These are phyloP conservation scores for Bombus fervidus DNA, from an alignment of 1,140 invertebrate species.

Conservation along the genomic window DNA sequence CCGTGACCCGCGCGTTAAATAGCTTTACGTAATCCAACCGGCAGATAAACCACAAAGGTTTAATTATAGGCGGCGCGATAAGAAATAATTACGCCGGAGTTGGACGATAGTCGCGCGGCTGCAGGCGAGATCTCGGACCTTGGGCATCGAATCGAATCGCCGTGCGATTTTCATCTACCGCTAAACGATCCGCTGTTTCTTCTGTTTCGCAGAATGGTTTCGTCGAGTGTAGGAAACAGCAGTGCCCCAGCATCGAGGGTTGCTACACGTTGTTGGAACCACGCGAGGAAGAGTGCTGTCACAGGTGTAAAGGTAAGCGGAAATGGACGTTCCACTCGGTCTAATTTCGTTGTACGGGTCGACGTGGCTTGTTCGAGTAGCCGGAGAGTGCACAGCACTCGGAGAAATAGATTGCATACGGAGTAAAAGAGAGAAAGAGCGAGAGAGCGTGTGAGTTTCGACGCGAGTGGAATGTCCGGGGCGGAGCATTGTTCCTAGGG, in stretches of 20 bases:
- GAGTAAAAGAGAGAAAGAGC: not conserved
- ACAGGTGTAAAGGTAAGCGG: constrained; percentile 87
- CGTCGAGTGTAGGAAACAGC: constrained; percentile 86
- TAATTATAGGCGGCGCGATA: constrained; percentile 61
- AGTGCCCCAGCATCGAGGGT: constrained; percentile 87
- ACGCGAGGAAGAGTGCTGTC: constrained; percentile 85
- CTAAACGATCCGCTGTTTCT: not conserved
- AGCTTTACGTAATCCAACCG: constrained; percentile 60
- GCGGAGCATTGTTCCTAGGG: constrained; percentile 70
- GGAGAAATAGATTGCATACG: not conserved
- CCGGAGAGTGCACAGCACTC: not conserved
- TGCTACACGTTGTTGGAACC: constrained; percentile 86
- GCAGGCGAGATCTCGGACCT: not conserved
- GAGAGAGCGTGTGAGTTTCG: not conserved
- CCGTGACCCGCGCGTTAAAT: constrained; percentile 54
- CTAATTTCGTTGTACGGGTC: constrained; percentile 25
- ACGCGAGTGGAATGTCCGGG: constrained; percentile 49
- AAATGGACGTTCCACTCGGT: not conserved
- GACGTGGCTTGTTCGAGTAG: too few species aligned
- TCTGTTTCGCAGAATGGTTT: constrained; percentile 85
- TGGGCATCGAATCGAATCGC: not conserved
- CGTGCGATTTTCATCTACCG: too few species aligned
- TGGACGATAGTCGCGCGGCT: not conserved
- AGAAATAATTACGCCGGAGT: constrained; percentile 56
- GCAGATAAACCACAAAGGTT: constrained; percentile 59